These are phyloP conservation scores for Muschampia plurimacula DNA, from an alignment of 2,888 invertebrate genomes.

Conservation along the genomic window DNA sequence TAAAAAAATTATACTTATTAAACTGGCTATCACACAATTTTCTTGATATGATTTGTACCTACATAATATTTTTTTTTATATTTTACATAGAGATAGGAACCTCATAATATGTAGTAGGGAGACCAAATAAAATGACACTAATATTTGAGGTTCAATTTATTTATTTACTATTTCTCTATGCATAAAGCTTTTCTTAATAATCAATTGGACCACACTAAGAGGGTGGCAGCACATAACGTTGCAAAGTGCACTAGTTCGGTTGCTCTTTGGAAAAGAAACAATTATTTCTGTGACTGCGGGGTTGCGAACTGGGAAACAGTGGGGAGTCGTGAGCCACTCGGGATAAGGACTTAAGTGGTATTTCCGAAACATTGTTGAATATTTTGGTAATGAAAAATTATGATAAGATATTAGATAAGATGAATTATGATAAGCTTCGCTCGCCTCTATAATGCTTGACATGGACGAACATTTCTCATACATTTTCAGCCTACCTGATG, in stretches of 20 bases:
- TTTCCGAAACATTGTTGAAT: conserved; percentile 12
- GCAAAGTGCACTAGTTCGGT: conserved; percentile 45
- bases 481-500: too few relatives aligned
- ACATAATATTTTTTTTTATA: too few relatives aligned
- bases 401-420: too few relatives aligned
- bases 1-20: too few relatives aligned
- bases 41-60: too few relatives aligned
- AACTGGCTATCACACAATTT: too few relatives aligned
- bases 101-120: too few relatives aligned
- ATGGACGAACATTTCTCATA: too few relatives aligned
- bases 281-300: conserved; percentile 72
- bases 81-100: too few relatives aligned
- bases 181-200: conserved; percentile 35
- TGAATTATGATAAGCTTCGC: too few relatives aligned
- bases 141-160: not conserved
- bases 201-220: conserved; percentile 27
- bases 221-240: conserved; percentile 36
- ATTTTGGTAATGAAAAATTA: too few relatives aligned
- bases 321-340: conserved; percentile 56
- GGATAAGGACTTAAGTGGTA: conserved; percentile 53
- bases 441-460: too few relatives aligned
- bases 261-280: conserved; percentile 81
- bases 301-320: conserved; percentile 61
- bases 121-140: not conserved
- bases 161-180: conserved; percentile 21